Percentiles rank a stretch among this genome's conserved stretches.
Conservation (phyloP, 2,113 vertebrate species). For the Nycticryphes semicollaris region DNA sequence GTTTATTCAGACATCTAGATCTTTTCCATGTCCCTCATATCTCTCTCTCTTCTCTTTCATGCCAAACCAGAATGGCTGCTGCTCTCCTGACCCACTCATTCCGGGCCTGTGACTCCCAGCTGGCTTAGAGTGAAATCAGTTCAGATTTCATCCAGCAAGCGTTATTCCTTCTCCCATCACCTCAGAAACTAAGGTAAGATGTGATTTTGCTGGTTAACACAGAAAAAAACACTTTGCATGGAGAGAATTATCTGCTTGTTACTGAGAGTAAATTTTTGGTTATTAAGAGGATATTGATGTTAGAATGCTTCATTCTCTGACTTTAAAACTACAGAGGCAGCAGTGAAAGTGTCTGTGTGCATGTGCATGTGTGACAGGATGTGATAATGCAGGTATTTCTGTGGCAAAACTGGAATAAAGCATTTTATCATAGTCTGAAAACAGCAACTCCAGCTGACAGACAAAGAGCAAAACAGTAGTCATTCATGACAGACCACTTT, state of each 20-base stretch:
- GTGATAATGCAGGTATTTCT: background rate
- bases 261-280: background rate
- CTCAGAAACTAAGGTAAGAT: background rate
- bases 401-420: background rate
- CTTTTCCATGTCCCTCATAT: background rate
- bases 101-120: background rate
- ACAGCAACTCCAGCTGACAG: background rate
- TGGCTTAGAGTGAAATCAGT: background rate
- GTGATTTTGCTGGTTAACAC: background rate
- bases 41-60: background rate
- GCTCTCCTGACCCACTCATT: background rate
- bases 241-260: background rate
- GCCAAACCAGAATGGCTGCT: conserved; percentile 22
- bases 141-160: background rate
- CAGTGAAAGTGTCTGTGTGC: background rate
- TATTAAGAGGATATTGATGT: background rate
- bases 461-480: background rate
- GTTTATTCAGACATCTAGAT: background rate
- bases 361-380: background rate
- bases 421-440: background rate
- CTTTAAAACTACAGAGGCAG: background rate
- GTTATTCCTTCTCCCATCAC: background rate
- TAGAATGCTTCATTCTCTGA: background rate
- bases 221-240: background rate
- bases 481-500: background rate